Base-by-base conservation (phyloP, 1,140 invertebrate genomes). In the Rhyacophila brunnea region DNA sequence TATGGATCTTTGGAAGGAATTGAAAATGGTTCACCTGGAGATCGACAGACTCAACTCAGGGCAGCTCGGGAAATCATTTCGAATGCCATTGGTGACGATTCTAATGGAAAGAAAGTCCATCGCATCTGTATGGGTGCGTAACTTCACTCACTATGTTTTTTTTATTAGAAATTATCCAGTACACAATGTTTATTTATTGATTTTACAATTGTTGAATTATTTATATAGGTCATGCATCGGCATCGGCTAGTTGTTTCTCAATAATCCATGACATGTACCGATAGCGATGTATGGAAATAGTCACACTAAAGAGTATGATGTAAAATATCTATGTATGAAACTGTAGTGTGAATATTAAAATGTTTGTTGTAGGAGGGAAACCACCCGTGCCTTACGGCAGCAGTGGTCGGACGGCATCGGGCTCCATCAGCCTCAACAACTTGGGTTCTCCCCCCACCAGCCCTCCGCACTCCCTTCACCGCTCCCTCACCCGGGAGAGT, bases 61-160 rank as follows among this genome's bases (percentile, higher is more conserved):
- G 81, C 80, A 65, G 81, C 81, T 10, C 77, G 80, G 49, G 78
- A 75, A 68, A 81, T 83, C 46, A 83, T 83, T 56, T 81, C 80
- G 64, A 83, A 78, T 71, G 81, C 81, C 51, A 79, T 83, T 65
- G 59, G 58, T 20, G 60, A 67, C 11, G 66, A 66, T 49, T n/a
- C 51, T 15, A 58, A 58, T 32, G 55, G 55, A 71, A 76, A 55
- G 71, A 72, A 67, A 70, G 70, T 60, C 35, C 55, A 65, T 17
- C 58, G 66, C 15, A 52, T 64, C 13, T 53, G 64, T 47, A 66
- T 66, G 59, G 66, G 64, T 61, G 42, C 35, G 58, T 60, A 40
- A 17, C 19, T n/a, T n/a, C n/a, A n/a, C n/a, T n/a, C n/a, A n/a
- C n/a, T n/a, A n/a, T n/a, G n/a, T n/a, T n/a, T n/a, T n/a, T n/a